Evolutionary conservation across 2,113 vertebrate species (phyloP), one percentile per base, ranked within the genome.

Genomic region (Sylvia atricapilla): DNA sequence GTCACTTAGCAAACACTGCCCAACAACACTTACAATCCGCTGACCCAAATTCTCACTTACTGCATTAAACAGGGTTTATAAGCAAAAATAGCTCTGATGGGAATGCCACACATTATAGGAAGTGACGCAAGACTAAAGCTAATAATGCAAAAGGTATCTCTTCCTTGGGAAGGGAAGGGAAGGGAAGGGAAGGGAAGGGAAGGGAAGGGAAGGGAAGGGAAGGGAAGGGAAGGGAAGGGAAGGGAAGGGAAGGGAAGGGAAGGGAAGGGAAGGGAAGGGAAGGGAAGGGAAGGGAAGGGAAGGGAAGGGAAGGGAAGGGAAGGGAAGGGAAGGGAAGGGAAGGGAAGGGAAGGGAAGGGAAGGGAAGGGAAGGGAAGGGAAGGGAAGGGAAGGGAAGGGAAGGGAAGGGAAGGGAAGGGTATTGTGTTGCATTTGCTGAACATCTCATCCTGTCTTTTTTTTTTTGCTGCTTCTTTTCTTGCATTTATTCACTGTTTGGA

Each of bases 201-300:
- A 55, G 56, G 56, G 55, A 50, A 28, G 46, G 46, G 24, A 35
- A 20, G 33, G 66, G 33, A 47, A n/a, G 64, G 60, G 60, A 41
- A 62, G 25, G 8, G 33, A 25, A 47, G 8, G 82, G 53, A 49
- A 49, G 47, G 47, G 22, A 0, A 11, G 24, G 1, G 0, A 56
- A 58, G 46, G 6, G 8, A 0, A 11, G 24, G 1, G 0, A 56
- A 58, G 46, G 6, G 8, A 0, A 11, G 24, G 1, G 0, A 56
- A 58, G 46, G 6, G 8, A 0, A 11, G 24, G 1, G 0, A 56
- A 37, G 37, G 43, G 22, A 25, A 18, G 43, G 44, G 31, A 16
- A 47, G 6, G 81, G 53, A 19, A 46, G 46, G 46, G 47, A 47
- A 47, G 47, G 47, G 47, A 47, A 47, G 47, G 47, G 22, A 35